Base-by-base conservation (phyloP, 2,113 vertebrate species). In the Etia nguti region DNA sequence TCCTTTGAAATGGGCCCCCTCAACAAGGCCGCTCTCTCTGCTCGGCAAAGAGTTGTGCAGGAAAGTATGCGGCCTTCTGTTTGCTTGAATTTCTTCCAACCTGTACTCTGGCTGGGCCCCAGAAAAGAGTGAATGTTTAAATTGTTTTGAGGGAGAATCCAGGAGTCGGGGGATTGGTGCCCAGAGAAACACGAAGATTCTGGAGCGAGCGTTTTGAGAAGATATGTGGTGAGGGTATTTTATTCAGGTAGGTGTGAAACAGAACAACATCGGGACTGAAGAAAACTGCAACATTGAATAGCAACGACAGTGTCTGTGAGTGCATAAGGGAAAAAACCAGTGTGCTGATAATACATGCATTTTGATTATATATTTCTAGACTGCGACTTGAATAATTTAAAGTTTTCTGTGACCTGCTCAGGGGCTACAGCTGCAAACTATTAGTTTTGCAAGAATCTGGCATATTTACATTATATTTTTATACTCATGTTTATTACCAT, bases 81-180 rank as follows among this genome's bases (percentile, higher is more conserved):
- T 94, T 95, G 87, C 93, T 88, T 48, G 31, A 79, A 79, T 55
- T 82, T 90, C 86, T 90, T 83, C 86, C 84, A 87, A 85, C 83
- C 75, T 94, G 91, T 87, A 87, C 86, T 83, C 85, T 93, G 89
- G 92, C 90, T 4, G n/a, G 38, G 84, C n/a, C 87, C 90, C 86
- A 94, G 75, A 92, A 82, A 80, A 82, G 60, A 90, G 31, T 94
- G 91, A 96, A 96, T 93, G 93, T 93, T 91, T 81, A 86, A 93
- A 93, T 84, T 94, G 92, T 95, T 86, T 87, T 36, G 50, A 56
- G 41, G 57, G 57, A 62, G 50, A 79, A 80, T 87, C 55, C 8
- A 10, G 86, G 79, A 70, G 50, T 80, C 31, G 38, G 85, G 38
- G 54, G 79, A 89, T 83, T 91, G 29, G 79, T 89, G 73, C 54